phyloP scores from a whole-genome alignment of 1,140 invertebrate genomes.

The Thaumatotibia leucotreta region DNA sequence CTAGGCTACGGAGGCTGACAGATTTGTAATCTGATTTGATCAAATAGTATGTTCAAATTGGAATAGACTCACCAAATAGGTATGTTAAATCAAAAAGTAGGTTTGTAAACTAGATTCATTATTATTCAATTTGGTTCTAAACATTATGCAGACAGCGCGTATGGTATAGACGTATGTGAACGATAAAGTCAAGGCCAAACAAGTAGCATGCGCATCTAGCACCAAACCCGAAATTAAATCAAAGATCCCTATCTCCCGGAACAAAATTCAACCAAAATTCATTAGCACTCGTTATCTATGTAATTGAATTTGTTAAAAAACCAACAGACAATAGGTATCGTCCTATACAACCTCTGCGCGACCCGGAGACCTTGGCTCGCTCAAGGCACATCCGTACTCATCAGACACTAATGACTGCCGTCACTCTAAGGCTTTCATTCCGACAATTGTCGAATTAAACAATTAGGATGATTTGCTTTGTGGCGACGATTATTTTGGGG shows the following conservation, averaged over 20 bases:
- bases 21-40: no score
- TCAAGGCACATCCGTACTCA: conserved; percentile 61
- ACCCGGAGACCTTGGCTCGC: conserved; percentile 52
- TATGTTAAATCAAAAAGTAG: no score
- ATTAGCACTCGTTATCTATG: conserved; percentile 39
- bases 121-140: not conserved
- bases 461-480: conserved; percentile 1
- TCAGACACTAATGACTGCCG: conserved; percentile 11
- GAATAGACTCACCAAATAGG: no score
- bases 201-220: not conserved
- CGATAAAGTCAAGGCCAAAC: not conserved
- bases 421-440: conserved; percentile 27
- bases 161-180: not conserved
- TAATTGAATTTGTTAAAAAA: conserved; percentile 46
- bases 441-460: conserved; percentile 15
- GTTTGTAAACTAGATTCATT: not conserved
- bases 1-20: no score
- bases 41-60: no score
- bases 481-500: not conserved
- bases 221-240: conserved; percentile 18
- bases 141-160: not conserved
- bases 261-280: conserved; percentile 39
- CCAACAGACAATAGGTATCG: conserved; percentile 42
- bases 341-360: conserved; percentile 54
- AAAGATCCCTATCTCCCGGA: conserved; percentile 40